Evolutionary conservation across 2,113 vertebrate genomes (phyloP), one percentile per base, ranked within the genome.

Genomic region (Ifrita kowaldi): DNA sequence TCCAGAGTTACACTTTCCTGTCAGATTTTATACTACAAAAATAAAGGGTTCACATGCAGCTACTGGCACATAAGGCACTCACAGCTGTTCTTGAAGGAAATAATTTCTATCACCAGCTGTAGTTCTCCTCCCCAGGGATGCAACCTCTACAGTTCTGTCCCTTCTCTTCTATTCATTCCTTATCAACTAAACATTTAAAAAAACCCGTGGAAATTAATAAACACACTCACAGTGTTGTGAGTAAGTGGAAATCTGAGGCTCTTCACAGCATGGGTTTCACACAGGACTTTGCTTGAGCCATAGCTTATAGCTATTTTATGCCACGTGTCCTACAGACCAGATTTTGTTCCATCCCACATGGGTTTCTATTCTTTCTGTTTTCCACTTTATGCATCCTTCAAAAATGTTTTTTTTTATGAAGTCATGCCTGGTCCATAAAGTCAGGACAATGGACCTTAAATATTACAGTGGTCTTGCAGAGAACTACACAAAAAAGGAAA

Each of bases 81-180:
- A 92, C 91, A 95, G 90, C 90, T 96, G 95, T 86, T 95, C 83
- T 85, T 93, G 90, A 95, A 96, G 83, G 86, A 95, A 93, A 90
- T 93, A 94, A 95, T 94, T 93, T 94, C 83, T 77, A 81, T 77
- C 88, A 86, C 86, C 94, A 97, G 92, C 79, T 95, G 90, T 83
- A 95, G 71, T 70, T 84, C 83, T 92, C 42, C 30, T 95, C 95
- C 68, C 59, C 42, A 90, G 88, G 73, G 94, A 84, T 53, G 55
- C 39, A 94, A 94, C 95, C 94, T 95, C 79, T 88, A 90, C 39
- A 52, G 42, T 77, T 94, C 76, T 90, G 85, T 85, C 95, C 90
- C 92, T 96, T 96, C 80, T 87, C 10, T 95, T 92, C 46, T 80
- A 80, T 69, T 88, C 63, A 86, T 57, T 90, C 50, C 17, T 69